These are phyloP conservation scores for Sphecodes monilicornis DNA, from an alignment of 2,888 invertebrate genomes.

Conservation along the genomic window DNA sequence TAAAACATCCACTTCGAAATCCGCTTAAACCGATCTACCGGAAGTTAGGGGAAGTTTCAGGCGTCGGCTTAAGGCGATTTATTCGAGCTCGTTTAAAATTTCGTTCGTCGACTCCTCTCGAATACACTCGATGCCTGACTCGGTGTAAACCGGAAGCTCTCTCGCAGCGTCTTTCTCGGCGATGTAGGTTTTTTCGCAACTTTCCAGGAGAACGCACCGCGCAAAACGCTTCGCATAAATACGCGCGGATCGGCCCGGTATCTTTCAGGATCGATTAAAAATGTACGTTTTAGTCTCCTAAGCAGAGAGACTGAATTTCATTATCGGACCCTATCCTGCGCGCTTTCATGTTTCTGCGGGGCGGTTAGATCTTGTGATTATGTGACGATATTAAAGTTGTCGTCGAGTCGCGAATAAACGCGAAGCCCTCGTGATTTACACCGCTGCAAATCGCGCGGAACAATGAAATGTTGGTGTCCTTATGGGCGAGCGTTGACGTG, in stretches of 20 bases:
- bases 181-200: background rate
- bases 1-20: slow-evolving; percentile 54
- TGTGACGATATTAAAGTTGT: background rate
- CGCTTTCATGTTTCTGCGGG: background rate
- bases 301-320: background rate
- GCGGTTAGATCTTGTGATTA: background rate
- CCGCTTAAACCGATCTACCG: slow-evolving; percentile 54
- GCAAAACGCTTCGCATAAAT: background rate
- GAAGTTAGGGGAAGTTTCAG: slow-evolving; percentile 47
- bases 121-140: background rate
- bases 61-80: slow-evolving; percentile 44
- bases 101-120: slow-evolving; percentile 24
- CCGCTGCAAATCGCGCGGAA: background rate
- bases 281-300: background rate
- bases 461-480: background rate
- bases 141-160: slow-evolving; percentile 19
- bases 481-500: background rate
- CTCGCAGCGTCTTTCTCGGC: background rate
- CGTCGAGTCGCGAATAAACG: background rate
- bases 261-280: background rate
- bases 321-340: background rate
- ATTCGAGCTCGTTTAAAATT: slow-evolving; percentile 56
- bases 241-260: background rate
- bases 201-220: background rate
- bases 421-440: background rate